Evolutionary conservation across 2,888 invertebrate species (phyloP), one percentile per base, ranked within the genome.

Genomic region (Epirrita christyi): DNA sequence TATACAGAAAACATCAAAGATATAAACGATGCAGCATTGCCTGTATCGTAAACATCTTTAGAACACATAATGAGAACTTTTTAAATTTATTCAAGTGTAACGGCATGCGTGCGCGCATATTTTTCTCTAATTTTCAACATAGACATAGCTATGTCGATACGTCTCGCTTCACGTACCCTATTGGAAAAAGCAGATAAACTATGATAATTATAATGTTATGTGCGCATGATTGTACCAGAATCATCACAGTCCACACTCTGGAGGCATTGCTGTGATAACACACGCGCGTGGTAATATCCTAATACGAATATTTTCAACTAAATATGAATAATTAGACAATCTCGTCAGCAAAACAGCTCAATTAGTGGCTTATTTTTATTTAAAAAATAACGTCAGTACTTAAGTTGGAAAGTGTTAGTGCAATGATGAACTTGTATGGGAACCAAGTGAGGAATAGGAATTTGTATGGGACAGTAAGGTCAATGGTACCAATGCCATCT

Each of bases 171-270:
- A 85, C 76, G 85, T 86, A 86, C 67, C 79, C 81, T 81, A 88
- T 89, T 87, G 86, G 87, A 84, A 90, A 90, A 90, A 87, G 83
- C 85, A 86, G 88, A 90, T 88, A 87, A 86, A 88, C 73, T 87
- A 87, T 88, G 85, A 86, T 89, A 89, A 91, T 88, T 86, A 83
- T 70, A n/a, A 85, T 83, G 81, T 80, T 83, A 81, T 75, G 82
- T 81, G 83, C 73, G 75, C 85, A 81, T 76, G 73, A 76, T 77
- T 73, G 72, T 34, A 11, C 45, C 14, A 41, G 80, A 75, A 51
- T 77, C 78, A 71, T 78, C 73, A 70, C 80, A 76, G 78, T 77
- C 73, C 73, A 66, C 27, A 41, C 64, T 61, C 72, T 66, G 68
- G 72, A 80, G 82, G 78, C 85, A 84, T 77, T 83, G 73, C 79